A percentile compares a stretch with the other conserved stretches of the same genome.
Evolutionary conservation across 2,113 vertebrate genomes (phyloP).

Genomic region (Poeciliopsis turrubarensis): DNA sequence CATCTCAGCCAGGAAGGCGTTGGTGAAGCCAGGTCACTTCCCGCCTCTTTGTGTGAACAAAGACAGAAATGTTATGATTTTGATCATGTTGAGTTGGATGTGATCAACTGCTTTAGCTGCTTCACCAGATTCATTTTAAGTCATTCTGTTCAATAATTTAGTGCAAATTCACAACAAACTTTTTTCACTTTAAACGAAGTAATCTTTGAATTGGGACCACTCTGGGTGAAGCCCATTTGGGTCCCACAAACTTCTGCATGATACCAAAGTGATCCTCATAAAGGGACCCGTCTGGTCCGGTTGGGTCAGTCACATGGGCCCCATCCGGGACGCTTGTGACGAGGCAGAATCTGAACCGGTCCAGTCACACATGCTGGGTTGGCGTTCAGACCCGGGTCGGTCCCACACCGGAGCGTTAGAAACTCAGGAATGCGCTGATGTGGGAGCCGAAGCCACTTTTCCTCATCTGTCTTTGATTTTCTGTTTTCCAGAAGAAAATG

Average conservation of each 20-base stretch:
- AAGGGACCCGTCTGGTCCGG: neutral
- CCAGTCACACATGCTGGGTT: neutral
- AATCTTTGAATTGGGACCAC: neutral
- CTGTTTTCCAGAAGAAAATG: neutral
- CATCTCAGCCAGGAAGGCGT: too few relatives aligned
- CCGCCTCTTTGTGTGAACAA: too few relatives aligned
- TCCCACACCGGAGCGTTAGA: neutral
- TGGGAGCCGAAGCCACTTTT: conserved; percentile 4
- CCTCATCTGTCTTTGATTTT: neutral
- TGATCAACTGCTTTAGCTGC: too few relatives aligned
- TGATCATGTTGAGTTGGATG: too few relatives aligned
- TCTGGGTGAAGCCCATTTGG: neutral
- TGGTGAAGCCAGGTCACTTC: too few relatives aligned
- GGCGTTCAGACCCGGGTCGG: neutral
- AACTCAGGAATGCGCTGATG: neutral
- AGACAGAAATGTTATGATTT: too few relatives aligned
- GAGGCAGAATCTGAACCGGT: neutral
- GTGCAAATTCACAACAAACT: too few relatives aligned
- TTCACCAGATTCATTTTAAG: too few relatives aligned
- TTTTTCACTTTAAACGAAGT: too few relatives aligned
- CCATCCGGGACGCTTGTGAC: neutral
- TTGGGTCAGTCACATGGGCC: neutral
- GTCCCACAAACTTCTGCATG: neutral
- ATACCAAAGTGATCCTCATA: neutral
- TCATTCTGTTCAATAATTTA: too few relatives aligned